Evolutionary conservation across 2,888 invertebrate species (phyloP).

Genomic region (Lycaena phlaeas): DNA sequence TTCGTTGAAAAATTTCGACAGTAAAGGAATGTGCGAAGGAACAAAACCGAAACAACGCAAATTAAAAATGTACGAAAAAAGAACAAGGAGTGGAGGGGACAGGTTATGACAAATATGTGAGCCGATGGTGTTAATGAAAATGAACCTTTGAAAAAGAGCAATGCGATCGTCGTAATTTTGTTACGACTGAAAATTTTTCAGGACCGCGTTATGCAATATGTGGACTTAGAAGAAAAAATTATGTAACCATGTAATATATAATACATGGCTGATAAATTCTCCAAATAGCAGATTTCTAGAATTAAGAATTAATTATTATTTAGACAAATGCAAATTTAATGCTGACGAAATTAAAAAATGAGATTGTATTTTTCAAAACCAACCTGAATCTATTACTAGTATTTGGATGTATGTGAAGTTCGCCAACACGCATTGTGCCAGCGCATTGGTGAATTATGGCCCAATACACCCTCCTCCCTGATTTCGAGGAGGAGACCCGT

Average conservation of each 20-base stretch:
- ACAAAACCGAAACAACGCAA: slow-evolving; percentile 57
- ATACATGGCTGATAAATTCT: too few relatives aligned
- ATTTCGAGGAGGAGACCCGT: too few relatives aligned
- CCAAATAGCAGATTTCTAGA: neutral
- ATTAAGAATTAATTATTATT: slow-evolving; percentile 9
- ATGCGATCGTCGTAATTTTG: slow-evolving; percentile 31
- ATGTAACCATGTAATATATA: neutral
- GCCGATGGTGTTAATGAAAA: slow-evolving; percentile 69
- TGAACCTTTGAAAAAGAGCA: slow-evolving; percentile 49
- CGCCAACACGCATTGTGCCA: too few relatives aligned
- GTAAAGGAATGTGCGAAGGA: slow-evolving; percentile 40
- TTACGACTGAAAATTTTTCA: slow-evolving; percentile 21
- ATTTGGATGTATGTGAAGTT: too few relatives aligned
- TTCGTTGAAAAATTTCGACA: slow-evolving; percentile 31
- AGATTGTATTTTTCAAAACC: too few relatives aligned
- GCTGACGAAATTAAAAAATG: too few relatives aligned
- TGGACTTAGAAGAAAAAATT: neutral
- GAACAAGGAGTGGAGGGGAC: slow-evolving; percentile 43
- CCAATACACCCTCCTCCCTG: too few relatives aligned
- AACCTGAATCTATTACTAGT: too few relatives aligned
- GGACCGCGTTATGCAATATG: neutral
- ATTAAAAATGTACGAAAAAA: slow-evolving; percentile 67
- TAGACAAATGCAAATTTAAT: too few relatives aligned
- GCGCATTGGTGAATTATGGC: too few relatives aligned
- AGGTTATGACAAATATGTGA: slow-evolving; percentile 73